Conservation (phyloP, 2,888 invertebrate genomes). For the Drosophila histrio region DNA sequence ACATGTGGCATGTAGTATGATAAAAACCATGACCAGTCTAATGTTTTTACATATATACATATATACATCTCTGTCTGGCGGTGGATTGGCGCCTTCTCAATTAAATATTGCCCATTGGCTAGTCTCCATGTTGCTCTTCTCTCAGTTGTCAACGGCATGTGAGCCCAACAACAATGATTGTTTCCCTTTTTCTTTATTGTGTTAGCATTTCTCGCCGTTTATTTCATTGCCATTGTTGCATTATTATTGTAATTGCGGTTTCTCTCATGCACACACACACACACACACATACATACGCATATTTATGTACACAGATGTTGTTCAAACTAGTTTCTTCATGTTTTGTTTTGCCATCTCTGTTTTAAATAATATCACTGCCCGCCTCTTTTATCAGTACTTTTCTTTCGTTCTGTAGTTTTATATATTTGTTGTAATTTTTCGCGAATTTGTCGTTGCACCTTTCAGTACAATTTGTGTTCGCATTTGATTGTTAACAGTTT, state of each 20-base stretch:
- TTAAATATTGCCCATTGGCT: constrained; percentile 14
- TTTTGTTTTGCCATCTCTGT: constrained; percentile 48
- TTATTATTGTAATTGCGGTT: constrained; percentile 33
- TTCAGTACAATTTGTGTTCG: constrained; percentile 32
- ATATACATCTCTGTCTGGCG: constrained; percentile 2
- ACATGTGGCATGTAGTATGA: constrained; percentile 21
- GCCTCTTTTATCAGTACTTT: constrained; percentile 33
- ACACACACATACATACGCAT: not conserved
- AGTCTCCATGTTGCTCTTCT: not conserved
- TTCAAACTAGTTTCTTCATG: constrained; percentile 74
- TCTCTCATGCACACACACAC: not conserved
- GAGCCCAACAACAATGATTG: constrained; percentile 18
- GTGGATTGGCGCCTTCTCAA: constrained; percentile 43
- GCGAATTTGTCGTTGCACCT: constrained; percentile 5
- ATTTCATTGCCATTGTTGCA: constrained; percentile 60
- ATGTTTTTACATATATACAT: constrained; percentile 20
- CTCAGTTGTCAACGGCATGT: constrained; percentile 38
- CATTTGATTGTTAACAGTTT: constrained; percentile 28
- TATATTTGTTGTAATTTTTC: constrained; percentile 22
- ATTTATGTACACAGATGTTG: constrained; percentile 48
- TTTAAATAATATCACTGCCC: constrained; percentile 34
- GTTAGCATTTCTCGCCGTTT: constrained; percentile 41
- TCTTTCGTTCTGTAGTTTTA: constrained; percentile 17
- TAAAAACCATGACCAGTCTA: constrained; percentile 48
- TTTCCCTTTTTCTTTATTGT: constrained; percentile 32